Evolutionary conservation across 2,888 invertebrate species (phyloP).

Genomic region (Drosophila nr. perissopoda): DNA sequence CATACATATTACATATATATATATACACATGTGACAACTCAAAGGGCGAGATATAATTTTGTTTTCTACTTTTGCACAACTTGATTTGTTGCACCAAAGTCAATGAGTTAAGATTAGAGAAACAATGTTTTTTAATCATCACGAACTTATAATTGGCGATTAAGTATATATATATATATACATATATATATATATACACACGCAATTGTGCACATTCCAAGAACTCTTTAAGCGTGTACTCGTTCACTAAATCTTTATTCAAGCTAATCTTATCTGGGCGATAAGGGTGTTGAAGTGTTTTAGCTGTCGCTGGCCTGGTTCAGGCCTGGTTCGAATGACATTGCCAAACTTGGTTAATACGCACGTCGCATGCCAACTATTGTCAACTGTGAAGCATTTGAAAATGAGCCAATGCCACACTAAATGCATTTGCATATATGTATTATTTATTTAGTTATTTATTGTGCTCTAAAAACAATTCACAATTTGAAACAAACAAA

Average conservation of each 20-base stretch:
- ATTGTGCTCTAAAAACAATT: neutral
- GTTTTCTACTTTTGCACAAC: neutral
- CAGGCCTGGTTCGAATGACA: slow-evolving; percentile 4
- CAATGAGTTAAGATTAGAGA: neutral
- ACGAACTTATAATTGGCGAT: slow-evolving; percentile 40
- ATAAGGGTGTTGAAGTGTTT: slow-evolving; percentile 24
- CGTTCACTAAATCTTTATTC: slow-evolving; percentile 27
- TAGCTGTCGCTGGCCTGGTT: slow-evolving; percentile 10
- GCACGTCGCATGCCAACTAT: slow-evolving; percentile 7
- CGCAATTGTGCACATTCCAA: slow-evolving; percentile 19
- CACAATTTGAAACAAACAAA: neutral
- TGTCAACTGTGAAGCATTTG: neutral
- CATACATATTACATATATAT: neutral
- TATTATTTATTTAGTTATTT: neutral
- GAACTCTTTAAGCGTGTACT: slow-evolving; percentile 10
- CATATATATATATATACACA: neutral
- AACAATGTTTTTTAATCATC: slow-evolving; percentile 1
- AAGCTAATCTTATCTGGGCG: slow-evolving; percentile 44
- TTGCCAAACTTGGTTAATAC: slow-evolving; percentile 26
- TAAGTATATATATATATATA: slow-evolving; percentile 14
- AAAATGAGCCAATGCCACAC: slow-evolving; percentile 14
- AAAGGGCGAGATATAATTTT: neutral
- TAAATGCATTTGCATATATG: slow-evolving; percentile 21
- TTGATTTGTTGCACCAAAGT: neutral
- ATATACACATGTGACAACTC: neutral